These are phyloP conservation scores for Petrophora chlorosata DNA, from an alignment of 2,888 invertebrate species.

Conservation along the genomic window DNA sequence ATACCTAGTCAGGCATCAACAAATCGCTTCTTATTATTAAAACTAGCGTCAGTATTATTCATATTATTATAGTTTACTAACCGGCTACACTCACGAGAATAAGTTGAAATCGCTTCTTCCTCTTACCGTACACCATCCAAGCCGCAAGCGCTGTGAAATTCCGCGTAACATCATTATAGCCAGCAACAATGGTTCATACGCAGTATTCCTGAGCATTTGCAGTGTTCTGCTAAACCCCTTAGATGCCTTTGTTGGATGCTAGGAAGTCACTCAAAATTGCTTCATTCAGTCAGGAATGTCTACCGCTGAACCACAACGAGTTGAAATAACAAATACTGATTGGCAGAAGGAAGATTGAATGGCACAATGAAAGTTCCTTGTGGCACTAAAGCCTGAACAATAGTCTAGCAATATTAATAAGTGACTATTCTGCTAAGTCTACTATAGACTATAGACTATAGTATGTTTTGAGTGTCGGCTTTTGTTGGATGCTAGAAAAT, in stretches of 20 bases:
- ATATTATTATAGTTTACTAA: background rate
- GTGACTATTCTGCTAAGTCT: too few species aligned
- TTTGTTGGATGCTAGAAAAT: too few species aligned
- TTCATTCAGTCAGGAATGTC: constrained; percentile 15
- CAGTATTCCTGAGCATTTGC: constrained; percentile 17
- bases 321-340: too few species aligned
- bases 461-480: too few species aligned
- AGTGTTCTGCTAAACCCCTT: constrained; percentile 3
- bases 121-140: constrained; percentile 5
- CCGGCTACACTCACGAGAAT: background rate
- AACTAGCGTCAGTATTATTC: too few species aligned
- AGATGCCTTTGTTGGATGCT: constrained; percentile 13
- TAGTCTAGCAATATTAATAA: too few species aligned
- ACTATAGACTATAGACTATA: too few species aligned
- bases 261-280: constrained; percentile 12
- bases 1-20: too few species aligned
- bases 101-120: background rate
- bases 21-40: too few species aligned
- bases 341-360: constrained; percentile 2
- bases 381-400: background rate
- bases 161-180: constrained; percentile 52
- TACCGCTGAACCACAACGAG: too few species aligned
- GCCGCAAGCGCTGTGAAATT: constrained; percentile 54
- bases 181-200: constrained; percentile 29
- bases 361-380: background rate